phyloP scores from a whole-genome alignment of 2,113 vertebrate species.

The Osmerus mordax region DNA sequence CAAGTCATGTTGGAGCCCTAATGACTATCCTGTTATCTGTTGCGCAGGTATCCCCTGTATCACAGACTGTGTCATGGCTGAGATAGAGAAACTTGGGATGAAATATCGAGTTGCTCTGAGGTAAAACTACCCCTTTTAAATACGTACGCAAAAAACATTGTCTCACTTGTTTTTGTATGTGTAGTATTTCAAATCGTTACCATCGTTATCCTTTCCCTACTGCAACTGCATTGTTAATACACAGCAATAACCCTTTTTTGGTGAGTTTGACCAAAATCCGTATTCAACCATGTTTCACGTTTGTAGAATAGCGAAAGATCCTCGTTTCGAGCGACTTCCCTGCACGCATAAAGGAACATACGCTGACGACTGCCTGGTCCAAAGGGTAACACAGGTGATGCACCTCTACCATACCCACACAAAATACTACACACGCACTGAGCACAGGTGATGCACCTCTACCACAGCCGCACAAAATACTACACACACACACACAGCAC shows the following conservation, averaged over 20 bases:
- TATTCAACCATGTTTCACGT: neutral
- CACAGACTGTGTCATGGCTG: constrained; percentile 98
- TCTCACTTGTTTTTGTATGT: no score
- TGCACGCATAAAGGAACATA: constrained; percentile 95
- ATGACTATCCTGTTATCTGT: constrained; percentile 23
- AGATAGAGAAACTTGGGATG: constrained; percentile 96
- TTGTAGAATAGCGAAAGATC: constrained; percentile 92
- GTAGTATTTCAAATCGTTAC: no score
- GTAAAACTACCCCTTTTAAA: constrained; percentile 61
- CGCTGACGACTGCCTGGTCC: constrained; percentile 96
- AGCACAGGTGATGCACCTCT: no score
- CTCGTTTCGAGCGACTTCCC: constrained; percentile 90
- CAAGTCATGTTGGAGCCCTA: neutral
- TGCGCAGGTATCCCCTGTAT: constrained; percentile 91
- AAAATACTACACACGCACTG: no score
- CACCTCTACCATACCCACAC: no score
- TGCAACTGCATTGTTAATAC: no score
- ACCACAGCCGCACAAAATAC: no score
- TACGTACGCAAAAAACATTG: neutral
- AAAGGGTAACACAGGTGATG: constrained; percentile 94
- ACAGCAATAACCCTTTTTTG: no score
- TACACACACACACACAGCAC: neutral
- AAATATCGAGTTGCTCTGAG: constrained; percentile 94
- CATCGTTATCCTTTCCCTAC: no score
- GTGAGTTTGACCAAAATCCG: no score